Evolutionary conservation across 92 coral and sea anemone genomes (phyloP), one percentile per base, ranked within the genome.

Genomic region (Chrysogorgia sp.): DNA sequence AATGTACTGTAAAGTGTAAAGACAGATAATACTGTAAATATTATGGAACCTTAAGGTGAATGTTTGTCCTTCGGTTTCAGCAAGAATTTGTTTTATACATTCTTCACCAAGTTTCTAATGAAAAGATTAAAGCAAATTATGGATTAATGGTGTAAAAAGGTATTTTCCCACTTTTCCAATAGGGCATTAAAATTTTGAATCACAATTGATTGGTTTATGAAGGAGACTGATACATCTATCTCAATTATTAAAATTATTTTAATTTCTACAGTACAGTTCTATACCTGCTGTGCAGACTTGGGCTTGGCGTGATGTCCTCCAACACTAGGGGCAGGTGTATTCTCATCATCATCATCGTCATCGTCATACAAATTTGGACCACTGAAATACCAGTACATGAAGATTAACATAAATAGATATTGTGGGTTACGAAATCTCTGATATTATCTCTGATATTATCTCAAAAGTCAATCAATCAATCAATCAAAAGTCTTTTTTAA

Each of bases 361-460:
- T 83, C 86, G 23, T 74, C 98, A 87, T 82, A 70, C 81, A 94
- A 80, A 82, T 94, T 92, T 2, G 98, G 98, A 25, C 98, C 98
- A 71, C 97, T 92, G 34, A 31, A 57, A 64, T 37, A n/a, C n/a
- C n/a, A n/a, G n/a, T n/a, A n/a, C n/a, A n/a, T n/a, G n/a, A n/a
- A n/a, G n/a, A n/a, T n/a, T n/a, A n/a, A n/a, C n/a, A n/a, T n/a
- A n/a, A n/a, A n/a, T n/a, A n/a, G n/a, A n/a, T n/a, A n/a, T n/a
- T n/a, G n/a, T n/a, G n/a, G n/a, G n/a, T n/a, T n/a, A n/a, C n/a
- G n/a, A n/a, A n/a, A n/a, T n/a, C n/a, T n/a, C n/a, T n/a, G n/a
- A n/a, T n/a, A n/a, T n/a, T n/a, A n/a, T n/a, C 13, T 41, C 12
- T 37, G n/a, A 22, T 31, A 3, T 12, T 31, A 10, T 48, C 58